Conservation (phyloP, 2,888 invertebrate species). For the Tiphia femorata region DNA sequence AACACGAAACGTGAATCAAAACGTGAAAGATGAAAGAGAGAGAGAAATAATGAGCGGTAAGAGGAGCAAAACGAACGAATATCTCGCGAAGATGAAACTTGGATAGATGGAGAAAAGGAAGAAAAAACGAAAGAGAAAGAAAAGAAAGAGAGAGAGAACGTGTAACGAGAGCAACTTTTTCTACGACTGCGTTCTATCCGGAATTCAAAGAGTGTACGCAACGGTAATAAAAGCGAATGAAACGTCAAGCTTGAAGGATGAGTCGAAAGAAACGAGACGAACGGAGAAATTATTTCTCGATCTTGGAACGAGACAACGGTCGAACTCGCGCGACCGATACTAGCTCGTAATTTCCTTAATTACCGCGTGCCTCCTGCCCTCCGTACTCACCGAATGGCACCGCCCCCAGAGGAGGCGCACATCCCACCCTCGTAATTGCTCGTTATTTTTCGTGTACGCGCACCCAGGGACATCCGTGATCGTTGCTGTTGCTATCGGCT, state of each 20-base stretch:
- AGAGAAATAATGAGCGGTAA: not conserved
- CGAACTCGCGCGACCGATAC: not conserved
- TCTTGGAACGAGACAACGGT: not conserved
- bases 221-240: not conserved
- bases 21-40: not conserved
- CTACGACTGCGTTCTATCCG: too few species aligned
- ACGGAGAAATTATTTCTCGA: constrained; percentile 14
- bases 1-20: too few species aligned
- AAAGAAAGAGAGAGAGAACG: not conserved
- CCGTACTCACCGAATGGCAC: not conserved
- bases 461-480: constrained; percentile 17
- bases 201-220: too few species aligned
- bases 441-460: constrained; percentile 29
- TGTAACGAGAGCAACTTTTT: too few species aligned
- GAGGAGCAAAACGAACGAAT: not conserved
- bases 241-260: not conserved
- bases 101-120: not conserved
- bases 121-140: not conserved
- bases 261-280: not conserved
- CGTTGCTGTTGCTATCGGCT: too few species aligned
- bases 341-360: constrained; percentile 1
- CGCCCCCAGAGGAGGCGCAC: constrained; percentile 1
- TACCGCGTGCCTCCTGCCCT: not conserved
- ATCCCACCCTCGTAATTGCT: constrained; percentile 23
- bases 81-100: too few species aligned